These are phyloP conservation scores for Dolomedes plantarius DNA, from an alignment of 2,888 invertebrate genomes.

Conservation along the genomic window DNA sequence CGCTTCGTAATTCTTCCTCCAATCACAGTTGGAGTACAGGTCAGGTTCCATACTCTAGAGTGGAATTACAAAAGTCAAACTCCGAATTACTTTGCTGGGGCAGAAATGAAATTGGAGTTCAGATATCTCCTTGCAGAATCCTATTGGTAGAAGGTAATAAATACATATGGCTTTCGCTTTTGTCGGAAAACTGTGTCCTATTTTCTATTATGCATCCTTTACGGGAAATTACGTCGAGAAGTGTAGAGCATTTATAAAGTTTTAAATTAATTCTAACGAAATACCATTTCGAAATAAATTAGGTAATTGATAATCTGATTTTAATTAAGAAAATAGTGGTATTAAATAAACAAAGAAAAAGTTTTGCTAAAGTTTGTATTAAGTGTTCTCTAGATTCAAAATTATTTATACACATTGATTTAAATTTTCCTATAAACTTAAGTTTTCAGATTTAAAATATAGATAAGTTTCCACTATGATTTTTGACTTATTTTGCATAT, in stretches of 20 bases:
- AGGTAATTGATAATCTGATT: no score
- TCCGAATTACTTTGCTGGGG: conserved; percentile 73
- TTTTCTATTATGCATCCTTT: not conserved
- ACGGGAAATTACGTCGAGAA: not conserved
- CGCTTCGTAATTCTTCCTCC: conserved; percentile 48
- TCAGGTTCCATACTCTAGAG: conserved; percentile 25
- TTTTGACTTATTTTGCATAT: no score
- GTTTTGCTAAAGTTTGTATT: no score
- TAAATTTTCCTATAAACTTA: no score
- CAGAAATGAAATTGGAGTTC: conserved; percentile 41
- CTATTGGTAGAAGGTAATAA: conserved; percentile 8
- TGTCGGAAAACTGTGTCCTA: not conserved
- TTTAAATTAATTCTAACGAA: no score
- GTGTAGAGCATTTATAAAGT: not conserved
- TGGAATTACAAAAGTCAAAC: conserved; percentile 34
- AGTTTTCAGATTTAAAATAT: no score
- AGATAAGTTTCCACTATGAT: no score
- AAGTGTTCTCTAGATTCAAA: no score
- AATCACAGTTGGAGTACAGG: conserved; percentile 56
- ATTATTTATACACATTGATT: no score
- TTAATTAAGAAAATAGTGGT: no score
- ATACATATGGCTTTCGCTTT: not conserved
- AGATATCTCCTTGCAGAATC: conserved; percentile 31
- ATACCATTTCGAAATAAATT: no score
- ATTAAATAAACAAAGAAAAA: no score